Percentiles rank a stretch among this genome's conserved stretches.
These are phyloP conservation scores for Rhopilema esculentum DNA, from an alignment of 30 jellyfish, hydroid and myxozoan genomes.

Conservation along the genomic window DNA sequence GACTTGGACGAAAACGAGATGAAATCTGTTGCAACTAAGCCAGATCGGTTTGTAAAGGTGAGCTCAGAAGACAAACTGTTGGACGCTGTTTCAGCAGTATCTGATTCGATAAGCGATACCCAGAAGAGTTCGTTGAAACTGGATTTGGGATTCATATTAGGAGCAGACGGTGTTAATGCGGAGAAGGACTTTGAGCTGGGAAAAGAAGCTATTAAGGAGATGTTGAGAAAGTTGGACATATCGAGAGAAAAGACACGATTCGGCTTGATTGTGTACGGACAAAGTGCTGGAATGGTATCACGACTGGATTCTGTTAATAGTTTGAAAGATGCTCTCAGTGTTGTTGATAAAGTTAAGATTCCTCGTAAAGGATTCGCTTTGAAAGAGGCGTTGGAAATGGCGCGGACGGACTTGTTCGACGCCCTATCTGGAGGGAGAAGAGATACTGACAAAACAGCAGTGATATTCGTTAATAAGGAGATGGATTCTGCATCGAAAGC, in stretches of 20 bases:
- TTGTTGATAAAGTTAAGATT: neutral
- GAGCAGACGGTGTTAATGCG: conserved; percentile 58
- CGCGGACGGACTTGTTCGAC: conserved; percentile 32
- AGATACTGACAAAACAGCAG: conserved; percentile 46
- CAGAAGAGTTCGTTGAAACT: conserved; percentile 21
- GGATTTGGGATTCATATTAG: conserved; percentile 60
- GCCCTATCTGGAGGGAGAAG: conserved; percentile 48
- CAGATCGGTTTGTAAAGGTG: conserved; percentile 10
- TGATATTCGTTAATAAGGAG: conserved; percentile 42
- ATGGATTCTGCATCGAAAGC: neutral
- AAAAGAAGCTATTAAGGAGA: neutral
- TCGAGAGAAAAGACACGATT: neutral
- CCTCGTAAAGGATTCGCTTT: conserved; percentile 19
- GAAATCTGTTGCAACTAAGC: conserved; percentile 18
- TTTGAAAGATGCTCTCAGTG: neutral
- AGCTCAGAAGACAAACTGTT: neutral
- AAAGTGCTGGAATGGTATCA: conserved; percentile 5
- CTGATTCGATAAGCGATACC: conserved; percentile 1
- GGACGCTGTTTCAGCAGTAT: conserved; percentile 4
- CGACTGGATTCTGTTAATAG: neutral
- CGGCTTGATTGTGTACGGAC: conserved; percentile 28
- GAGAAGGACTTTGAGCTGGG: conserved; percentile 5
- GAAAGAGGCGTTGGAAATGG: conserved; percentile 52
- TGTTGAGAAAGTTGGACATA: conserved; percentile 7
- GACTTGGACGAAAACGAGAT: conserved; percentile 23